Conservation (phyloP, 2,888 invertebrate genomes). For the Eupithecia pulchellata region DNA sequence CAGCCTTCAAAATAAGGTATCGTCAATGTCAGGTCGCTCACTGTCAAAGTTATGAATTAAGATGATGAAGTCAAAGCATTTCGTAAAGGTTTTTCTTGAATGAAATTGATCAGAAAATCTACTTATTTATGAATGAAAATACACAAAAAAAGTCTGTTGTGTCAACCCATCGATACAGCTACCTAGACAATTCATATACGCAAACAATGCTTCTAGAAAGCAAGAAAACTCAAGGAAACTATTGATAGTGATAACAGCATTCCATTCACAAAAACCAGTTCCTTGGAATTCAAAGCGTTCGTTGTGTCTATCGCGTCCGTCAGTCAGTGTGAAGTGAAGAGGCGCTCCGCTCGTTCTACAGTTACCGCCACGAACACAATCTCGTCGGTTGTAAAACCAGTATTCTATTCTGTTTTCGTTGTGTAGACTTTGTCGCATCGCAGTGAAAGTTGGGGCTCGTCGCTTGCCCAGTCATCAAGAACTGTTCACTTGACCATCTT, state of each 20-base stretch:
- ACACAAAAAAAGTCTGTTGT: background rate
- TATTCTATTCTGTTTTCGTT: conserved; percentile 10
- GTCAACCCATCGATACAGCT: background rate
- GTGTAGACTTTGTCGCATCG: background rate
- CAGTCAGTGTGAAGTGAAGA: conserved; percentile 37
- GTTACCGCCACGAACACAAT: conserved; percentile 29
- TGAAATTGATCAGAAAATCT: background rate
- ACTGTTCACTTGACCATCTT: conserved; percentile 48
- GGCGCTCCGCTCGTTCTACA: conserved; percentile 30
- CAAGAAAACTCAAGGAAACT: conserved; percentile 9
- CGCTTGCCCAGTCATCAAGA: conserved; percentile 61
- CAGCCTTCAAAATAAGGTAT: background rate
- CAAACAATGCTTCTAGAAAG: background rate
- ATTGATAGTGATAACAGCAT: conserved; percentile 21
- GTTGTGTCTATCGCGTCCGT: conserved; percentile 6
- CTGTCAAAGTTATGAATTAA: conserved; percentile 4
- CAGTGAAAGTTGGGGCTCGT: conserved; percentile 63
- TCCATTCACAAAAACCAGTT: conserved; percentile 28
- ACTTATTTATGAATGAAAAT: conserved; percentile 23
- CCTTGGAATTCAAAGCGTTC: conserved; percentile 18
- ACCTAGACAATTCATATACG: background rate
- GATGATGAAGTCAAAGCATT: background rate
- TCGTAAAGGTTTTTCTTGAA: background rate
- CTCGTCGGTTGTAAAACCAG: conserved; percentile 14
- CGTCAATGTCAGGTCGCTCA: background rate